Percentiles rank a stretch among this genome's conserved stretches.
Conservation (phyloP, 2,113 vertebrate species). For the Oplegnathus fasciatus region DNA sequence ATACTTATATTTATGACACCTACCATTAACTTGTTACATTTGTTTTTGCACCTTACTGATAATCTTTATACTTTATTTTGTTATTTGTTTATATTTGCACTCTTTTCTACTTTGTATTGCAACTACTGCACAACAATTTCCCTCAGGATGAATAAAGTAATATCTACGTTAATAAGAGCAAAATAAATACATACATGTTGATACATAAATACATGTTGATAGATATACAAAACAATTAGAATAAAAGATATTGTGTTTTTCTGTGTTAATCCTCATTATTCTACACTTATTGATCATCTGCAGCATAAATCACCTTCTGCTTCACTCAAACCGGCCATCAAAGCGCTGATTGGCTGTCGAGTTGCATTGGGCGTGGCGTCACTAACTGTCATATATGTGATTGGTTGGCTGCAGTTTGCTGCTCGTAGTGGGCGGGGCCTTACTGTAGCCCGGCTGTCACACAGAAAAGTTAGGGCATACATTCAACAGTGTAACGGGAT, state of each 20-base stretch:
- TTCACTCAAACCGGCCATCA: not conserved
- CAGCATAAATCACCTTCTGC: not conserved
- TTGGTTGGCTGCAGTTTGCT: slow-evolving; percentile 27
- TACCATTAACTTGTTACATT: too few species aligned
- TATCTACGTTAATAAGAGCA: not conserved
- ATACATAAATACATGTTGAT: too few species aligned
- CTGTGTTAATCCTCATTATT: not conserved
- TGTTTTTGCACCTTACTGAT: too few species aligned
- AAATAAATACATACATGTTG: too few species aligned
- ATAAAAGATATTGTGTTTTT: not conserved
- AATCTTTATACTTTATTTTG: too few species aligned
- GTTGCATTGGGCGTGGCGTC: not conserved
- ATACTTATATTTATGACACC: too few species aligned
- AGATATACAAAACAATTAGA: not conserved
- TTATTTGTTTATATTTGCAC: too few species aligned
- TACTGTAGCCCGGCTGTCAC: slow-evolving; percentile 69
- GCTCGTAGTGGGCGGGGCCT: slow-evolving; percentile 55
- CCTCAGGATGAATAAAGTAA: too few species aligned
- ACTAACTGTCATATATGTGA: not conserved
- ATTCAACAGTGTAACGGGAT: not conserved
- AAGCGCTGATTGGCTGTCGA: slow-evolving; percentile 65
- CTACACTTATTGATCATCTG: not conserved
- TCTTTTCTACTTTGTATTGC: too few species aligned
- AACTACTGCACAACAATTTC: too few species aligned
- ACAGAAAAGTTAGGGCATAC: not conserved